phyloP scores from a whole-genome alignment of 2,797 vertebrate species.

The Lutjanus argentimaculatus region DNA sequence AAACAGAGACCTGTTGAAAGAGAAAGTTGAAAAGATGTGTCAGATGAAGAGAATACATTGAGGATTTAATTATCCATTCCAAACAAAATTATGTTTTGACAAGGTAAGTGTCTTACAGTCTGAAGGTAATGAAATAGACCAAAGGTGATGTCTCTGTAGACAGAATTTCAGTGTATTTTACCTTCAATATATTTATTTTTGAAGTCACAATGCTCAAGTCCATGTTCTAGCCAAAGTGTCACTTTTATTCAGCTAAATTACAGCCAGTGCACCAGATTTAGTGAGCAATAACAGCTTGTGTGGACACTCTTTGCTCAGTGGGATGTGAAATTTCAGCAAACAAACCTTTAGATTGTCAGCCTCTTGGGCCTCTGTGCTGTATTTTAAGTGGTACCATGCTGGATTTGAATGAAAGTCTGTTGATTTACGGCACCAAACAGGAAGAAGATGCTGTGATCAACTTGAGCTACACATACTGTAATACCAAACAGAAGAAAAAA shows the following conservation, averaged over 20 bases:
- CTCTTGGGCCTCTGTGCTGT: not conserved
- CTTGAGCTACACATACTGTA: not conserved
- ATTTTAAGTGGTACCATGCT: not conserved
- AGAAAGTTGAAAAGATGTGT: not conserved
- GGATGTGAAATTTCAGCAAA: not conserved
- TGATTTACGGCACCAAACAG: not conserved
- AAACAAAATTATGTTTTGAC: constrained; percentile 1
- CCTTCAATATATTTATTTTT: no score
- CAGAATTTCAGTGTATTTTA: no score
- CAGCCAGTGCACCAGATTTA: not conserved
- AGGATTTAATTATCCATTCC: not conserved
- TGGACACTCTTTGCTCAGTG: not conserved
- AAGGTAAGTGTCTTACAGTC: not conserved
- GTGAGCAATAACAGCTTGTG: not conserved
- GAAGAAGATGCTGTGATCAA: not conserved
- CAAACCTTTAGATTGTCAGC: not conserved
- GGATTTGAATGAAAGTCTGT: not conserved
- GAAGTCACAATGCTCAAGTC: not conserved
- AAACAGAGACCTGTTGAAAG: not conserved
- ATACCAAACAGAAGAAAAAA: not conserved
- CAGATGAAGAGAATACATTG: not conserved
- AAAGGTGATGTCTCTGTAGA: no score
- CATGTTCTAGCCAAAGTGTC: not conserved
- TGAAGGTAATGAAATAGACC: not conserved
- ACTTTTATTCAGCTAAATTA: not conserved